Base-by-base conservation (phyloP, 2,888 invertebrate genomes). In the Drosophila tripunctata region DNA sequence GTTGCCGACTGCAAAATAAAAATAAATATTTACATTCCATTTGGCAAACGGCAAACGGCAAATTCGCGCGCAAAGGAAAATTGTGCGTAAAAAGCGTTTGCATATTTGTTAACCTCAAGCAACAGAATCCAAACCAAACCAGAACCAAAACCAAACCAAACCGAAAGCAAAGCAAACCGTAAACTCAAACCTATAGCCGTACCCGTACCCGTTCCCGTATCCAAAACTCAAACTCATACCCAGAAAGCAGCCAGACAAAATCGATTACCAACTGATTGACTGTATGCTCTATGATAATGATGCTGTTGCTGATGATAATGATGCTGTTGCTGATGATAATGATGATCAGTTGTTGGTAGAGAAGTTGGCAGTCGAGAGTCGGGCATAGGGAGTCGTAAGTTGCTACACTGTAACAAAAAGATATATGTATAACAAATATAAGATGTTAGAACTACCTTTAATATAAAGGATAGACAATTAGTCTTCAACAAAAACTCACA, bases 101-200 rank as follows among this genome's bases (percentile, higher is more conserved):
- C 85, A 85, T 84, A 87, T 84, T 84, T 84, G 83, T 85, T 87
- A 82, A 84, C 83, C 87, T 84, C 82, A 87, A 84, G 87, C 87
- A 85, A 87, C 73, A 83, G 55, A 47, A 43, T 22, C 57, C 54
- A 33, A 31, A 45, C 56, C 14, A 17, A 48, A 57, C 41, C 61
- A 17, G 36, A 35, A 19, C 60, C 54, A 33, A 21, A 21, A 17
- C 67, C 12, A 24, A 33, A 17, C 33, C 48, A 30, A 47, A 43
- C 40, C 40, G 57, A 54, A 44, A 57, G 50, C 31, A 56, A 48
- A 55, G 54, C 40, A 61, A 52, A 52, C 66, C 33, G 51, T 21
- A 33, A 70, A 31, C 54, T 62, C n/a, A n/a, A n/a, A n/a, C n/a
- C n/a, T n/a, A n/a, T n/a, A n/a, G n/a, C n/a, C n/a, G n/a, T n/a